These are phyloP conservation scores for Myripristis jacobus DNA, from an alignment of 2,797 vertebrate genomes.

Conservation along the genomic window DNA sequence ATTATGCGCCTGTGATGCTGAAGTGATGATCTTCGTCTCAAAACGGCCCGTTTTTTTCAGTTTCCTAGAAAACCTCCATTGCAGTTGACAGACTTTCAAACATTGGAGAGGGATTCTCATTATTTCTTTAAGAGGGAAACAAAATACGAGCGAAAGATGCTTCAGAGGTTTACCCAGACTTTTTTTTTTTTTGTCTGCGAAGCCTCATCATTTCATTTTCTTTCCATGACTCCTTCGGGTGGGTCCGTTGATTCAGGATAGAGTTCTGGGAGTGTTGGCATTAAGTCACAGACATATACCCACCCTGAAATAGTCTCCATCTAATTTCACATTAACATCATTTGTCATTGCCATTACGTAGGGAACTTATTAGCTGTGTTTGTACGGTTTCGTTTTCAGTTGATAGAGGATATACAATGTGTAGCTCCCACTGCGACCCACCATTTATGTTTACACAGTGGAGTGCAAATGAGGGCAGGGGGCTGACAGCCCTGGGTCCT, in stretches of 20 bases:
- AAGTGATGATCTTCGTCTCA: conserved; percentile 1
- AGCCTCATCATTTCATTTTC: conserved; percentile 12
- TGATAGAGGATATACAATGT: conserved; percentile 19
- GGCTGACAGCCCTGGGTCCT: conserved; percentile 43
- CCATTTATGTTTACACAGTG: conserved; percentile 68
- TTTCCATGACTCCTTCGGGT: conserved; percentile 38
- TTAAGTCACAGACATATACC: conserved; percentile 35
- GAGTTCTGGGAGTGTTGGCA: conserved; percentile 32
- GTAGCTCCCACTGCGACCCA: conserved; percentile 43
- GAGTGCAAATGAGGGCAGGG: conserved; percentile 52
- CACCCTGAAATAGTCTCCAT: conserved; percentile 30
- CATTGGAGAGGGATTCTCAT: neutral
- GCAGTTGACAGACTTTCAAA: neutral
- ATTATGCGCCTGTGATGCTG: conserved; percentile 30
- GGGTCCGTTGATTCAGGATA: conserved; percentile 18
- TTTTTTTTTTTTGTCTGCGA: neutral
- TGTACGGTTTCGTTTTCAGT: conserved; percentile 29
- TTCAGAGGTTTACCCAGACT: neutral
- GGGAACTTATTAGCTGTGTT: neutral
- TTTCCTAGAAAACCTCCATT: conserved; percentile 28
- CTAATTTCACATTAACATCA: neutral
- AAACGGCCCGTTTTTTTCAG: neutral
- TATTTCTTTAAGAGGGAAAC: neutral
- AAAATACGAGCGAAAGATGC: neutral
- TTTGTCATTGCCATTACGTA: conserved; percentile 2